Evolutionary conservation across 2,888 invertebrate genomes (phyloP), one percentile per base, ranked within the genome.

Genomic region (Agapostemon virescens): DNA sequence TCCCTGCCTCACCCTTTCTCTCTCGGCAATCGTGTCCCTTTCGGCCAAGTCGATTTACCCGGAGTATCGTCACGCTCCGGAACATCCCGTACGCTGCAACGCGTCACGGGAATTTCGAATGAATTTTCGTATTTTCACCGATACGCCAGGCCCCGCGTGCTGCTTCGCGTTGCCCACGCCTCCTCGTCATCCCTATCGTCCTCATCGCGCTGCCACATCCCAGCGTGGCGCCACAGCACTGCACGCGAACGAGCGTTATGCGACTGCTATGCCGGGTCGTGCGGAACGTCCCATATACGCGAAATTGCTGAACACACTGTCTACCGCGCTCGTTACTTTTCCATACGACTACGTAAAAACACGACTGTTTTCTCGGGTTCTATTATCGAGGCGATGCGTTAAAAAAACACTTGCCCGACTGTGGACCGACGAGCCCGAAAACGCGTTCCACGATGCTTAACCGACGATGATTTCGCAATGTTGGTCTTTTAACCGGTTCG

Each of bases 101-200:
- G 72, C 61, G 77, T 82, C 80, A 64, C 71, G 74, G 77, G 72
- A 85, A 82, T 84, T 84, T 84, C 82, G 75, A 81, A 82, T 79
- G 75, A 82, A 82, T 84, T 85, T 85, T 82, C 78, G 75, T 84
- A 85, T 77, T 85, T 85, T 74, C 84, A 68, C 42, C 78, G 74
- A 77, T 74, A 79, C 66, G 38, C 23, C 33, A 11, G 13, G 55
- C 17, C 70, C 17, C 70, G 75, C 69, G 68, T 73, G 30, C 58
- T 58, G 58, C 30, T 30, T 17, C 58, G 58, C 52, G 23, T 26
- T 23, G 55, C 33, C 33, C 30, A 33, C 58, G 33, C 58, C 58
- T 30, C 30, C 20, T 33, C 45, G 11, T 30, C 58, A 9, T 26
- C 15, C 23, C 45, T 17, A 45, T 45, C 20, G 0, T n/a, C 45